Conservation (phyloP, 2,888 invertebrate genomes). For the Hybos culiciformis region DNA sequence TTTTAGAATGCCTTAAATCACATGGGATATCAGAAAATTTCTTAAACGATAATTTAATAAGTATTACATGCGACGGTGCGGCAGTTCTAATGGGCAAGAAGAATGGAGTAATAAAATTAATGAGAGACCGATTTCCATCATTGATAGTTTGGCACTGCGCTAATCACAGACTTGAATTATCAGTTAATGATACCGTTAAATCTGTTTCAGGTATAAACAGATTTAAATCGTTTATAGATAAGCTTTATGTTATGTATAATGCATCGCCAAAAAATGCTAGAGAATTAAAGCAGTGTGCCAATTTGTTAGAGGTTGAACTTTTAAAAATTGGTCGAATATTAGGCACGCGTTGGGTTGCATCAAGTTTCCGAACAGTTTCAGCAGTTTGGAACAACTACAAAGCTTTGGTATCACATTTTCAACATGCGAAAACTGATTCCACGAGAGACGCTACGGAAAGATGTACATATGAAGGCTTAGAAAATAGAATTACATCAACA, state of each 20-base stretch:
- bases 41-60: background rate
- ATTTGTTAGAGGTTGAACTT: background rate
- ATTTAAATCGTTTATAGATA: background rate
- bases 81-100: background rate
- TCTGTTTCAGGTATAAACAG: background rate
- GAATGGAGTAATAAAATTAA: background rate
- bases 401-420: background rate
- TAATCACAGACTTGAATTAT: background rate
- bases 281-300: background rate
- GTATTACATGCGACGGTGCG: background rate
- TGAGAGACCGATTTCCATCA: background rate
- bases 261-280: background rate
- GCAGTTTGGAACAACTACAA: background rate
- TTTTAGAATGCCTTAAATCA: background rate
- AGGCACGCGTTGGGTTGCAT: background rate
- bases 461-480: background rate
- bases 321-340: constrained; percentile 1
- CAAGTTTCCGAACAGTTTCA: background rate
- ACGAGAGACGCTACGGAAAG: background rate
- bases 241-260: background rate
- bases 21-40: background rate
- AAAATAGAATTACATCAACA: background rate
- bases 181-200: background rate
- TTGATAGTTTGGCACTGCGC: background rate
- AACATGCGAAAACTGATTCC: background rate